Evolutionary conservation across 1,140 invertebrate species (phyloP).

Genomic region (Ceratina australensis): DNA sequence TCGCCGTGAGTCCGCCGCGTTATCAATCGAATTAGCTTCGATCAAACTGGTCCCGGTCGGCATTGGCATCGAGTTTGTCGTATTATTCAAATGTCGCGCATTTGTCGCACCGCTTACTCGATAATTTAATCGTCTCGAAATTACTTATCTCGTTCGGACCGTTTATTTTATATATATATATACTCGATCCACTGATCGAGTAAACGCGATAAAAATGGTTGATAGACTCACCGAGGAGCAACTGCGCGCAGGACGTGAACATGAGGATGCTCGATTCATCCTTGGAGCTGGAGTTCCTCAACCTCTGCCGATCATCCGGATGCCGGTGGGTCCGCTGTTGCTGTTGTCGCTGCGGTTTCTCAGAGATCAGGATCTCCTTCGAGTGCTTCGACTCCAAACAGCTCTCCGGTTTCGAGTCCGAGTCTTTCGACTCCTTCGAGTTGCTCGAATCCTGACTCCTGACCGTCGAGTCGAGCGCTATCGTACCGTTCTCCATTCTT

Average conservation of each 20-base stretch:
- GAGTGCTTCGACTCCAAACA: constrained; percentile 73
- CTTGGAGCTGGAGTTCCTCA: constrained; percentile 50
- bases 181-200: too few relatives aligned
- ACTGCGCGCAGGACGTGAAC: constrained; percentile 76
- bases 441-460: constrained; percentile 75
- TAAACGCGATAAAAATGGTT: background rate
- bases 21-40: background rate
- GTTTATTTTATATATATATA: too few relatives aligned
- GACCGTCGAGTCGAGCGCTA: constrained; percentile 74
- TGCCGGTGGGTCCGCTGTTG: constrained; percentile 28
- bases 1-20: background rate
- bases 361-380: constrained; percentile 72
- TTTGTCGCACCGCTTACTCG: background rate
- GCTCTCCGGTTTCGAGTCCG: constrained; percentile 70
- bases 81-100: background rate
- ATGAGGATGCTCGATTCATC: constrained; percentile 74
- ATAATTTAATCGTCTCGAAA: too few relatives aligned
- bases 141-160: too few relatives aligned
- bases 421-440: constrained; percentile 70
- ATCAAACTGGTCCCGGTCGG: constrained; percentile 16
- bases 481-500: constrained; percentile 57
- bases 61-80: background rate
- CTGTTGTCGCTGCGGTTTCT: constrained; percentile 63
- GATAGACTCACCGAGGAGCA: constrained; percentile 70
- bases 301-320: constrained; percentile 32